Evolutionary conservation across 2,113 vertebrate genomes (phyloP), one percentile per base, ranked within the genome.

Genomic region (Marmota flaviventris): DNA sequence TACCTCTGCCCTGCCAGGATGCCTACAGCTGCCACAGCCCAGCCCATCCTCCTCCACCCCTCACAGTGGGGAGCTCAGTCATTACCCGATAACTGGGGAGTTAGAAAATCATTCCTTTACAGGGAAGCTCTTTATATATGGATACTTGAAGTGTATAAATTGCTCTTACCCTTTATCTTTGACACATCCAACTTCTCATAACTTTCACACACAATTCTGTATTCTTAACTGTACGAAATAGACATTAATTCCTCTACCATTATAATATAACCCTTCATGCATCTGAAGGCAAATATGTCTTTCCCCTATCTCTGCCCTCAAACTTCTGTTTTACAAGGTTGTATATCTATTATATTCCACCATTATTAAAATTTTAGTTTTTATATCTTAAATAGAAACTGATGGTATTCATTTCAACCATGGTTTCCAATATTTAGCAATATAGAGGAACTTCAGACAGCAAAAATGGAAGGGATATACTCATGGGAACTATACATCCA

Each of bases 361-460:
- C 5, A 61, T 63, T 78, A 88, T 92, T 53, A 48, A 90, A 67
- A 58, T 61, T 61, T 67, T 86, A 81, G 69, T n/a, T 93, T 70
- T 86, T 70, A 25, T 37, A 91, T 8, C 69, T 90, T 86, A 81
- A 93, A 81, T 86, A 90, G 34, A 56, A 58, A 39, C 27, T 51
- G 27, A 29, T 37, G 12, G 32, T 65, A 56, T 61, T 85, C 32
- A 56, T 61, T 85, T 92, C 63, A 73, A 94, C 34, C 25, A 34
- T 39, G 24, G 65, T 85, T 39, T 73, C 53, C 81, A 88, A 86
- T 42, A 83, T 69, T 78, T 37, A 90, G 37, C 29, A 76, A n/a
- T 56, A 69, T 1, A 58, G 20, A 63, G n/a, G 48, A 77, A 75
- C 14, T 78, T 94, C 18, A 79, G 56, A 94, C 72, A 67, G 70